phyloP scores from a whole-genome alignment of 2,888 invertebrate species.

The Drosophila prostipennis region DNA sequence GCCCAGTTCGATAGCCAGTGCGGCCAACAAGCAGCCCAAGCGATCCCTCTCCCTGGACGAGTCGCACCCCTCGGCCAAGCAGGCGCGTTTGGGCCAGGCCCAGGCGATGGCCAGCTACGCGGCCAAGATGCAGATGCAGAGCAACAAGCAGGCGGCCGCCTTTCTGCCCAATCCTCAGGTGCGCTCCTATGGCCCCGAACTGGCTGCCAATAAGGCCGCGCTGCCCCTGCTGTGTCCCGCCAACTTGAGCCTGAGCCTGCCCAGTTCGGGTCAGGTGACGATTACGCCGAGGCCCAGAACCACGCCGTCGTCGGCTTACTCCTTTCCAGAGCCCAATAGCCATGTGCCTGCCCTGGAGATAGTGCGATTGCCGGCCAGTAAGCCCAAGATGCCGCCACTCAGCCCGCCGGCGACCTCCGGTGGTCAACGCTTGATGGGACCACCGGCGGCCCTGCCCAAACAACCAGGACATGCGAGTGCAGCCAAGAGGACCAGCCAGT shows the following conservation, averaged over 20 bases:
- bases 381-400: constrained; percentile 38
- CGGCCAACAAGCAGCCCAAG: constrained; percentile 81
- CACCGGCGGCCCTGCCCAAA: constrained; percentile 85
- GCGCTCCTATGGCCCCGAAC: constrained; percentile 54
- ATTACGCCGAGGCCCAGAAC: constrained; percentile 51
- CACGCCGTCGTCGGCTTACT: constrained; percentile 17
- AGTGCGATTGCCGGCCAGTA: constrained; percentile 69
- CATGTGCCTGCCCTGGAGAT: constrained; percentile 80
- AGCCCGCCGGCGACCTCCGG: constrained; percentile 1
- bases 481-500: constrained; percentile 74
- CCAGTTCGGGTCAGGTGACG: constrained; percentile 49
- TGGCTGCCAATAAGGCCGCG: constrained; percentile 26
- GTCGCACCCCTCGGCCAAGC: constrained; percentile 61
- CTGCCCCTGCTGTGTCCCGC: constrained; percentile 54
- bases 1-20: constrained; percentile 82
- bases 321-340: constrained; percentile 28
- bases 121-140: constrained; percentile 41
- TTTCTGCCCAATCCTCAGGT: constrained; percentile 36
- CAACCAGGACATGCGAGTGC: constrained; percentile 19
- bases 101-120: constrained; percentile 39
- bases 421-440: constrained; percentile 83
- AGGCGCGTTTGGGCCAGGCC: constrained; percentile 63
- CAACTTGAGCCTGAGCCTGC: constrained; percentile 34
- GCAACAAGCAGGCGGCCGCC: constrained; percentile 21
- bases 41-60: constrained; percentile 82